Base-by-base conservation (phyloP, 2,113 vertebrate species). In the Uropsilus gracilis region DNA sequence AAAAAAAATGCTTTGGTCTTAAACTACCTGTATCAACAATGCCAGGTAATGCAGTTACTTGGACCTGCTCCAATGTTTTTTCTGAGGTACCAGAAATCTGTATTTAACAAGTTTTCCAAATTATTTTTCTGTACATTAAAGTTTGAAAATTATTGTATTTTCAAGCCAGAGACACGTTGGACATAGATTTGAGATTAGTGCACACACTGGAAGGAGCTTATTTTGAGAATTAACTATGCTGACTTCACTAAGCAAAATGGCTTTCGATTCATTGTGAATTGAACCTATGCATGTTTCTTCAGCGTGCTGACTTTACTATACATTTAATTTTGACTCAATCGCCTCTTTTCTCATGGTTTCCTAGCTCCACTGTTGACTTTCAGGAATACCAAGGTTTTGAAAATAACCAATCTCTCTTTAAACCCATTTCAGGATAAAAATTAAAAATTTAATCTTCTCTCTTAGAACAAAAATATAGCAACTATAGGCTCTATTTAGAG, bases 401-500 rank as follows among this genome's bases (percentile, higher is more conserved):
- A 63, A 11, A 84, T 4, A 75, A 78, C 24, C 24, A 63, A 71
- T 3, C 13, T 88, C 48, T 50, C 37, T 46, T 61, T 20, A 32
- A 32, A 50, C 9, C 30, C 53, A 39, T 32, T 46, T 76, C 26
- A 73, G 14, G 90, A 80, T 53, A 76, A 86, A 95, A 90, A 63
- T 26, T 37, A 34, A 82, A 53, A 4, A 12, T 5, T 10, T 77
- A 64, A 57, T 2, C 32, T 78, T 72, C 22, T 53, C 83, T 14
- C 22, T 64, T 87, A 90, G n/a, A 75, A 64, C 17, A 37, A 83
- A 97, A 88, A 37, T 72, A 4, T 63, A 26, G 64, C 11, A 81
- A 46, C 3, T 55, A 61, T 48, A 63, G 37, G 2, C 39, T 28
- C 6, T 57, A 17, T 71, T 81, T 82, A 86, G 34, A 6, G 8